phyloP scores from a whole-genome alignment of 2,797 vertebrate species.

The Capromys pilorides region DNA sequence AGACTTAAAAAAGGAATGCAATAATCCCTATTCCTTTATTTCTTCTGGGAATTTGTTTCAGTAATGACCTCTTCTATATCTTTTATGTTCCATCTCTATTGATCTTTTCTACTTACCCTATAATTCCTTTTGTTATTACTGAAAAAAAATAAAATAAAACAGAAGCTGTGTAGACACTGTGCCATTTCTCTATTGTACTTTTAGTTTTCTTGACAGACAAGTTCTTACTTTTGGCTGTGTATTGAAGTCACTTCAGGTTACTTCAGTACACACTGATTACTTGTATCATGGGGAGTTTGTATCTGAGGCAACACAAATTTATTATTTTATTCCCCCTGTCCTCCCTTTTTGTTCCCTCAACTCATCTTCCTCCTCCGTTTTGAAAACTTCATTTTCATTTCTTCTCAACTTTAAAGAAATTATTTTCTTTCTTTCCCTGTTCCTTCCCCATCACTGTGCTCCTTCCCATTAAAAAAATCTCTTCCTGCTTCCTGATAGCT shows the following conservation, averaged over 20 bases:
- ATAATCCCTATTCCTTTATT: conserved; percentile 27
- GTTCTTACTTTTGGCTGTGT: background rate
- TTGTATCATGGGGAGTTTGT: background rate
- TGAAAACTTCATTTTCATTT: background rate
- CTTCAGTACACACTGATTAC: background rate
- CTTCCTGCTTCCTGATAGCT: background rate
- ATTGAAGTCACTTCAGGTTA: background rate
- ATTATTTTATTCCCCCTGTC: background rate
- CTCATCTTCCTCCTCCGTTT: background rate
- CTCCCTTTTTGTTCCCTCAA: background rate
- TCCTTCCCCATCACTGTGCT: background rate
- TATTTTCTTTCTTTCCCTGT: background rate
- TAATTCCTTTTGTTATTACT: background rate
- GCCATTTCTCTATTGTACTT: conserved; percentile 46
- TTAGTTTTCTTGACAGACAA: conserved; percentile 37
- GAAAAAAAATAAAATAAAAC: background rate
- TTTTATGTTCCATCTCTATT: conserved; percentile 17
- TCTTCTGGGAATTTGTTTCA: conserved; percentile 2
- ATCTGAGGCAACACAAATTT: background rate
- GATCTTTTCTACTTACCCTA: background rate
- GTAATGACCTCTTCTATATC: background rate
- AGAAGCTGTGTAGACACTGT: background rate
- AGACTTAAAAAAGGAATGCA: background rate
- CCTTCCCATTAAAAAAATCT: background rate
- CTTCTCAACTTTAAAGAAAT: background rate